These are phyloP conservation scores for Podocnemis expansa DNA, from an alignment of 2,113 vertebrate species.

Conservation along the genomic window DNA sequence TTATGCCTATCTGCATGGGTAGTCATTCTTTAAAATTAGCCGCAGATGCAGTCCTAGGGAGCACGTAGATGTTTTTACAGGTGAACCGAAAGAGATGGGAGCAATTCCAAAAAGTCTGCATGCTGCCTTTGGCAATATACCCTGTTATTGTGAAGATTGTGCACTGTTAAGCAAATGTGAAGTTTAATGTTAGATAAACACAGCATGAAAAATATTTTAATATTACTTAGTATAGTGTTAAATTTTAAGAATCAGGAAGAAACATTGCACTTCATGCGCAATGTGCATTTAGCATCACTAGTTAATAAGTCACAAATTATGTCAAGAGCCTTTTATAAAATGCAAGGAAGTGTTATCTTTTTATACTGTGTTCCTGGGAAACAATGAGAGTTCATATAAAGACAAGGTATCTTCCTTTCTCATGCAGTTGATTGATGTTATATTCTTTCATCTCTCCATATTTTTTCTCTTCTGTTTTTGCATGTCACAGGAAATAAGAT, in stretches of 20 bases:
- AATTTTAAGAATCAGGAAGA: slow-evolving; percentile 74
- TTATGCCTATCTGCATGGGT: slow-evolving; percentile 85
- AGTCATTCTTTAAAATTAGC: slow-evolving; percentile 87
- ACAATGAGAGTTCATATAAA: slow-evolving; percentile 76
- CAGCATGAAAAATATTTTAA: slow-evolving; percentile 74
- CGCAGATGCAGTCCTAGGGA: slow-evolving; percentile 87
- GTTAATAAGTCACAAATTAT: slow-evolving; percentile 77
- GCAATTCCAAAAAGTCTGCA: slow-evolving; percentile 83
- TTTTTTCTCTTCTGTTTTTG: slow-evolving; percentile 66
- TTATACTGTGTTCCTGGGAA: slow-evolving; percentile 74
- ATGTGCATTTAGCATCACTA: slow-evolving; percentile 64
- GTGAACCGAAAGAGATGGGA: slow-evolving; percentile 89
- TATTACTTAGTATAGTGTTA: slow-evolving; percentile 69
- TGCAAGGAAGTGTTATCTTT: slow-evolving; percentile 75
- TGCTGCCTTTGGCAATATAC: slow-evolving; percentile 85
- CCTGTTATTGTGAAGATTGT: slow-evolving; percentile 87
- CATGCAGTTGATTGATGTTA: slow-evolving; percentile 60
- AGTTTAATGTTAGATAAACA: slow-evolving; percentile 84
- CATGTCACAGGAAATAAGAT: slow-evolving; percentile 64
- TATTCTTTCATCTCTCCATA: slow-evolving; percentile 70
- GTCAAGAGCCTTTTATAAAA: slow-evolving; percentile 75
- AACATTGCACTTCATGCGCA: slow-evolving; percentile 43
- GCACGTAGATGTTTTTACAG: slow-evolving; percentile 90
- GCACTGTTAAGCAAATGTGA: slow-evolving; percentile 83
- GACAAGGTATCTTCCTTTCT: slow-evolving; percentile 73